Conservation (phyloP, 2,888 invertebrate genomes). For the Frankliniella fusca region DNA sequence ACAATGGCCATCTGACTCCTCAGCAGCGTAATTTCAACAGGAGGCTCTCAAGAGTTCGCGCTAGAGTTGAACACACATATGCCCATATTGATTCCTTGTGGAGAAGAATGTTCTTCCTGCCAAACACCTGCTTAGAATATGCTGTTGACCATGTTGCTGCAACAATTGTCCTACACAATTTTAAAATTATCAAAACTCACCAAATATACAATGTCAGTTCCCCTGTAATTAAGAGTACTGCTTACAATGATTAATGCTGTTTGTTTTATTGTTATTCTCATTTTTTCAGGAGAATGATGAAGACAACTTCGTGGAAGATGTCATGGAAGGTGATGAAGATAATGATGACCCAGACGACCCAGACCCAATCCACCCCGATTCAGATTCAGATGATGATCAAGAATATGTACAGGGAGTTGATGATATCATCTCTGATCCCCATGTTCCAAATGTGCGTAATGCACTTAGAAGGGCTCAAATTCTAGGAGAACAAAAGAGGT, state of each 20-base stretch:
- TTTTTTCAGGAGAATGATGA: not conserved
- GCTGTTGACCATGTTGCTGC: not conserved
- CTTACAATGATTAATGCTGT: not conserved
- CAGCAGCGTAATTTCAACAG: not conserved
- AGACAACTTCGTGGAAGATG: not conserved
- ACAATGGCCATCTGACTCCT: not conserved
- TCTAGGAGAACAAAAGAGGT: not conserved
- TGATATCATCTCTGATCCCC: not conserved
- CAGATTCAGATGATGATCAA: too few relatives aligned
- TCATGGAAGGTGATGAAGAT: too few relatives aligned
- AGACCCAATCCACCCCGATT: too few relatives aligned
- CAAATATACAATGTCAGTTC: not conserved
- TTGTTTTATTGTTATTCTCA: not conserved
- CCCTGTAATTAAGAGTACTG: too few relatives aligned
- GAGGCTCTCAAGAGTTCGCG: not conserved
- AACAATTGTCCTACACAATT: not conserved
- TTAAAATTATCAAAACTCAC: not conserved
- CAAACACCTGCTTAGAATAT: not conserved
- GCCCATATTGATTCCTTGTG: not conserved
- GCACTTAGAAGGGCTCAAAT: not conserved
- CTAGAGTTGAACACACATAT: not conserved
- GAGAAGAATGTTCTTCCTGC: not conserved
- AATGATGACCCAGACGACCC: too few relatives aligned
- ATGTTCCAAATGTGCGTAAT: not conserved
- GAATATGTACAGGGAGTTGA: not conserved